Evolutionary conservation across 2,113 vertebrate species (phyloP), one percentile per base, ranked within the genome.

Genomic region (Apodemus speciosus): DNA sequence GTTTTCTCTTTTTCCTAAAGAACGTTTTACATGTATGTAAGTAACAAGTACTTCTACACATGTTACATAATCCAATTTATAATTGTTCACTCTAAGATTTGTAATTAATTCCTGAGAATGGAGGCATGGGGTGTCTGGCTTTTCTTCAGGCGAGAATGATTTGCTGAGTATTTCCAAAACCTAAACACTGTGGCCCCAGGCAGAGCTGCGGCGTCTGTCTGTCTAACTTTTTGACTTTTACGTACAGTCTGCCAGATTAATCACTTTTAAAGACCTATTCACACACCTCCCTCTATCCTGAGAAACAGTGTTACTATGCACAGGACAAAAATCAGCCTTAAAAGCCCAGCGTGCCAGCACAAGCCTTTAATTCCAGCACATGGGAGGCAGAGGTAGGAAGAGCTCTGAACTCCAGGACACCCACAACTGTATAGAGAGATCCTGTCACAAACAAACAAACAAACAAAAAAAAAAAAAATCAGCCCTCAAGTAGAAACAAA

Each of bases 191-290:
- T 62, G 11, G 32, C 3, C 25, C 80, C 8, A 49, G 35, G 3
- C 76, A 20, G 46, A 93, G 35, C 62, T 21, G 69, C 38, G 21
- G 21, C 38, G 85, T 58, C 71, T 76, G 25, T 89, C 35, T 86
- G 49, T 40, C 9, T 89, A 85, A 71, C 20, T 10, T 23, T 38
- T 72, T 13, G 3, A 72, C n/a, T n/a, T 84, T 71, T 81, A 14
- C 83, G 20, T 7, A 27, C 9, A 10, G 5, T 62, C 21, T 43
- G 32, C 46, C 32, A 79, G 10, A 27, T 85, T 56, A 11, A 46
- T 90, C 49, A 60, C 25, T 51, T 93, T 81, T 84, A 73, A 73
- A 89, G 10, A 18, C 43, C 40, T 89, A 20, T 86, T 91, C 40
- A n/a, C 64, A 15, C 75, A 32, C 9, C 32, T 46, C 27, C 53